Conservation (phyloP, 2,888 invertebrate species). For the Agrilus biguttatus region DNA sequence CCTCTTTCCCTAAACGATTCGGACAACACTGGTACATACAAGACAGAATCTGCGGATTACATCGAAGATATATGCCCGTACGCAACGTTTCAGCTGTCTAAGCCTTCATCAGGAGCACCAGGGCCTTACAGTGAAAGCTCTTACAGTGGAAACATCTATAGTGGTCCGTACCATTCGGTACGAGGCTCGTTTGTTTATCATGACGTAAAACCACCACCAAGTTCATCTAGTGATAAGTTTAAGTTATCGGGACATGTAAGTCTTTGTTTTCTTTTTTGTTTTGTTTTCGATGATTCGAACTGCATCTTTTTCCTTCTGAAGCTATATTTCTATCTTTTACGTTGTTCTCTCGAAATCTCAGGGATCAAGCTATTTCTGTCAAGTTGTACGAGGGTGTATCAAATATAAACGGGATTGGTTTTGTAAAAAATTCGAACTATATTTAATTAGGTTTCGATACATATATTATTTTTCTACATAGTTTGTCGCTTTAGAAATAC, state of each 20-base stretch:
- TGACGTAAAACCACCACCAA: constrained; percentile 61
- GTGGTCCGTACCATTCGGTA: constrained; percentile 75
- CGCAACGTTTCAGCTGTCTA: constrained; percentile 81
- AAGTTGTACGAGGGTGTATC: too few relatives aligned
- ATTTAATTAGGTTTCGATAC: too few relatives aligned
- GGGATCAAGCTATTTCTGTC: too few relatives aligned
- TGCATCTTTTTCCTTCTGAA: too few relatives aligned
- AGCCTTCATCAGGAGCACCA: constrained; percentile 32
- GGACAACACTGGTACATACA: constrained; percentile 26
- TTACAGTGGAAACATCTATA: constrained; percentile 78
- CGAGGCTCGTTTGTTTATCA: constrained; percentile 80
- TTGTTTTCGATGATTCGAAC: constrained; percentile 1
- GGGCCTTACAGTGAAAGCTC: constrained; percentile 67
- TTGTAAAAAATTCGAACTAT: too few relatives aligned
- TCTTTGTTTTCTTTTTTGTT: constrained; percentile 16
- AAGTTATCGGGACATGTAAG: constrained; percentile 52
- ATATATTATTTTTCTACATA: too few relatives aligned
- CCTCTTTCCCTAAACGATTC: constrained; percentile 35
- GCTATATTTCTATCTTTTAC: too few relatives aligned
- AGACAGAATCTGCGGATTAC: constrained; percentile 52
- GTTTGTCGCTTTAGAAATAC: too few relatives aligned
- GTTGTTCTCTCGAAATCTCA: too few relatives aligned
- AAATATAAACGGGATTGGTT: too few relatives aligned
- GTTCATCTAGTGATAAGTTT: constrained; percentile 47
- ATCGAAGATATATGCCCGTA: constrained; percentile 89